Evolutionary conservation across 1,140 invertebrate species (phyloP).

Genomic region (Papilio aristodemus): DNA sequence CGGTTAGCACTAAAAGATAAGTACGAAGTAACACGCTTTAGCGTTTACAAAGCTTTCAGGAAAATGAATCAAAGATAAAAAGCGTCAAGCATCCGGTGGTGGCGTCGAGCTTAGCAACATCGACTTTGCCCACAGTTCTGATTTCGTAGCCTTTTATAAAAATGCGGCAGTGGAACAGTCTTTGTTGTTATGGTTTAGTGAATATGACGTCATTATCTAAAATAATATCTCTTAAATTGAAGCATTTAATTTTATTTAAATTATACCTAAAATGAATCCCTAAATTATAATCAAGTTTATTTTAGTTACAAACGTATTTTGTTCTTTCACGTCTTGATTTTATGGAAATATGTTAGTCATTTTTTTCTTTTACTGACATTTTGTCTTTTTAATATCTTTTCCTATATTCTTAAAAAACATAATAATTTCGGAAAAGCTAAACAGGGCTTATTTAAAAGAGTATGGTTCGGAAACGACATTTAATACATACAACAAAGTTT

Average conservation of each 20-base stretch:
- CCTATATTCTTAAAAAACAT: no score
- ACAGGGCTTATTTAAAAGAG: no score
- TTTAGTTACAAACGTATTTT: no score
- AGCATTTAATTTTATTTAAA: no score
- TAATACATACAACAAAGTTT: background rate
- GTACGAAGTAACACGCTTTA: constrained; percentile 10
- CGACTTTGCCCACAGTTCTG: background rate
- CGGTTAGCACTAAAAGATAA: constrained; percentile 4
- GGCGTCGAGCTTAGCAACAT: background rate
- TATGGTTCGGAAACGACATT: background rate
- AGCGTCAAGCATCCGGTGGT: constrained; percentile 7
- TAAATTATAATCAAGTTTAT: no score
- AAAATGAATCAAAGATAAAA: constrained; percentile 20
- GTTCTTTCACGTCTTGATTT: no score
- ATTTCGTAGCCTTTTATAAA: background rate
- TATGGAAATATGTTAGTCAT: no score
- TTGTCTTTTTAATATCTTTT: no score
- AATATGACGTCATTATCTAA: background rate
- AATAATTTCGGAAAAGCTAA: no score
- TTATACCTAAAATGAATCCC: no score
- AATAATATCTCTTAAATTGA: background rate
- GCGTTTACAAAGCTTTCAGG: constrained; percentile 12
- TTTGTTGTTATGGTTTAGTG: background rate
- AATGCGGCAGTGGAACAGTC: background rate
- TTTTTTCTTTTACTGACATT: no score